A percentile compares a stretch with the other conserved stretches of the same genome.
These are phyloP conservation scores for Catocala fraxini DNA, from an alignment of 2,888 invertebrate species.

Conservation along the genomic window DNA sequence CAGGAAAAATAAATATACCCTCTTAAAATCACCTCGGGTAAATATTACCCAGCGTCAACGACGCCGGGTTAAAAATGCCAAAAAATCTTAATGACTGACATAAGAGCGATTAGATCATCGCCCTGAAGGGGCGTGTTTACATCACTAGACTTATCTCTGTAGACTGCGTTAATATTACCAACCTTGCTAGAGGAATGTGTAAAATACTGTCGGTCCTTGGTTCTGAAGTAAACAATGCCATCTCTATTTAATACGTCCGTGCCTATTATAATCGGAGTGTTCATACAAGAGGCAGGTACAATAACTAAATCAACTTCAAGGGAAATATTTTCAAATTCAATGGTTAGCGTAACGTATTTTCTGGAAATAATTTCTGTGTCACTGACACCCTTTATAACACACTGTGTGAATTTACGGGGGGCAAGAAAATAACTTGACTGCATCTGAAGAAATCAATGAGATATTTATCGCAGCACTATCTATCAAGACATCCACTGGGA, in stretches of 20 bases:
- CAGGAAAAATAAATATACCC: no score
- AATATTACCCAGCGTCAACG: no score
- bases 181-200: background rate
- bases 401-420: background rate
- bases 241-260: slow-evolving; percentile 17
- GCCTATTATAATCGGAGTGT: slow-evolving; percentile 8
- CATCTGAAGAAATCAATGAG: slow-evolving; percentile 8
- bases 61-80: no score
- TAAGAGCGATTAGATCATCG: background rate
- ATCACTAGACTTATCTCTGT: background rate
- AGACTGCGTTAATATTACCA: background rate
- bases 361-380: background rate
- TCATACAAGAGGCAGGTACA: slow-evolving; percentile 2
- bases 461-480: background rate
- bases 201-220: background rate
- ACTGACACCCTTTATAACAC: slow-evolving; percentile 2
- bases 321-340: background rate
- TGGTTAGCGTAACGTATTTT: background rate
- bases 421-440: slow-evolving; percentile 6
- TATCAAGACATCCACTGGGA: slow-evolving; percentile 7
- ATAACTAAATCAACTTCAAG: background rate
- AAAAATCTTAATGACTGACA: background rate
- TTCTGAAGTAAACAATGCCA: background rate
- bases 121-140: background rate
- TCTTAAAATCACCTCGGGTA: no score